Evolutionary conservation across 2,888 invertebrate genomes (phyloP), one percentile per base, ranked within the genome.

Genomic region (Torymus tubicola): DNA sequence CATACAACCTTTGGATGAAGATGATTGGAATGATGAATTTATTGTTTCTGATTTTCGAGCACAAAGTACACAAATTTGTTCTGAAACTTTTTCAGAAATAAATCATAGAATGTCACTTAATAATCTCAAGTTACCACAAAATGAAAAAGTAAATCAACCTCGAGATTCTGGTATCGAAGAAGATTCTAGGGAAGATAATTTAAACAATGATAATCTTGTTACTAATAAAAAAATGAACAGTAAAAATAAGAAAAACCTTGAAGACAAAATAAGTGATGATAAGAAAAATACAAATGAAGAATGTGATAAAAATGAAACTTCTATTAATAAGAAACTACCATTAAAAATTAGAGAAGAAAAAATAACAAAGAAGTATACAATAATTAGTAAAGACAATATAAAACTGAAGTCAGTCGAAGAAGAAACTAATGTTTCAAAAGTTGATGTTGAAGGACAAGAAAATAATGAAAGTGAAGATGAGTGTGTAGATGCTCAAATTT

Each of bases 81-180:
- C 77, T n/a, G 70, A 79, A 53, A 77, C 80, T 52, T 53, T 77
- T n/a, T n/a, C 31, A 16, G 79, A 78, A 61, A 14, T 2, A 18
- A 67, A 31, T 50, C 13, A n/a, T 18, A 70, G 11, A 24, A 78
- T 12, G 14, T 58, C 10, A 14, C 60, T 14, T 24, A 58, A 18
- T 11, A 55, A n/a, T 8, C 50, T 2, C 31, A 72, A 13, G 42
- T 55, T 69, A 58, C n/a, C 50, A 5, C 24, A 42, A 55, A 73
- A 67, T 60, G 53, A 67, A 18, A 57, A 5, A 42, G n/a, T 57
- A 0, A 70, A 65, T 61, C 80, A 83, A n/a, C 78, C 80, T 0
- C 78, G 58, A 63, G 81, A 83, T 67, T 83, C 81, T 5, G 81
- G 78, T 11, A 80, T 81, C 57, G 82, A 83, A 57, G 83, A 83